Base-by-base conservation (phyloP, 2,888 invertebrate genomes). In the Hypomecis atomaria region DNA sequence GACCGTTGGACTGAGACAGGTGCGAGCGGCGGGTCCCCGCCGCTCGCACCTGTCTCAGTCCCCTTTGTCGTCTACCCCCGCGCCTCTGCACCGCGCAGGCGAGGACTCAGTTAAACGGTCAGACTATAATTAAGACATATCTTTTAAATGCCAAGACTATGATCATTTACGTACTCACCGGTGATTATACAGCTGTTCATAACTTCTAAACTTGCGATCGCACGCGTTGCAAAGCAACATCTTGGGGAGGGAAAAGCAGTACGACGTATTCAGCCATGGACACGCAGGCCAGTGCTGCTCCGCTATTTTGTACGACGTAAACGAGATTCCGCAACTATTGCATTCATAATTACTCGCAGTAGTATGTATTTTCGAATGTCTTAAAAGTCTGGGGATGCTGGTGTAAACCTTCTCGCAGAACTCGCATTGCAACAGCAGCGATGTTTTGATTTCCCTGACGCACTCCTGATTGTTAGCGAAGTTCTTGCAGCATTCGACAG, bases 331-430 rank as follows among this genome's bases (percentile, higher is more conserved):
- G 68, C 93, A 93, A 68, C 94, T 93, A 62, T 90, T 90, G 78
- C 96, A 96, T 77, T 94, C 94, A 83, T 95, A 95, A 78, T 95
- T 95, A 78, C 93, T 94, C 71, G 93, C 93, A n/a, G 94, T 94
- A 1, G 94, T 94, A 84, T 96, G 96, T 43, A 76, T 74, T 75
- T 88, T 91, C 0, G 85, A 82, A 75, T 93, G 93, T 63, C 85
- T 82, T 47, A 92, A 70, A 36, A 93, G 70, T 77, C 88, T 83
- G 9, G 91, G 90, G 57, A 93, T 90, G 74, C 88, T 89, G 34
- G 92, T 91, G 68, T 85, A 93, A 9, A 92, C 89, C 77, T 90
- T 92, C 70, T 93, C 92, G 71, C 90, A 90, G 71, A 91, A 93
- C 73, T 93, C 92, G 71, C 93, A 93, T 79, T 92, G 90, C 62